Percentiles rank a stretch among this genome's conserved stretches.
phyloP scores from a whole-genome alignment of 1,140 invertebrate species.

The Schlechtendalia chinensis region DNA sequence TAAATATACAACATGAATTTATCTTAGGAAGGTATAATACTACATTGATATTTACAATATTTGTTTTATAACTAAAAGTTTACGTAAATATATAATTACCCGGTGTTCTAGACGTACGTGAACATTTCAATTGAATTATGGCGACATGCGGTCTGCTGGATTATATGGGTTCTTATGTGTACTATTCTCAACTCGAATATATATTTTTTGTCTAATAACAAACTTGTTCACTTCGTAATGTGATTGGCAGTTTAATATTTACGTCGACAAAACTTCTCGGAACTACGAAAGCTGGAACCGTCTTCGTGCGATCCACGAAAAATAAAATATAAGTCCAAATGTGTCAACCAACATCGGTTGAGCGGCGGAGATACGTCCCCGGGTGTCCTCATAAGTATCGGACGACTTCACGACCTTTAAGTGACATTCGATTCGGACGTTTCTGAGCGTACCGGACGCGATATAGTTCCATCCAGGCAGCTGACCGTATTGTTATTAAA shows the following conservation, averaged over 20 bases:
- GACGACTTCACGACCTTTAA: background rate
- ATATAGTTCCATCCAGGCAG: too few relatives aligned
- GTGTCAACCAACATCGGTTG: background rate
- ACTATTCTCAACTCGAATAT: background rate
- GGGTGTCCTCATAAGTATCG: background rate
- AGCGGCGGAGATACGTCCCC: background rate
- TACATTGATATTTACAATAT: too few relatives aligned
- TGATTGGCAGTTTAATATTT: slow-evolving; percentile 1
- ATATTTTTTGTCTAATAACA: background rate
- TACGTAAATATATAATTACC: background rate
- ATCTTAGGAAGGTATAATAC: too few relatives aligned
- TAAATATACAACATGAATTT: too few relatives aligned
- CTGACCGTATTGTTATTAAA: too few relatives aligned
- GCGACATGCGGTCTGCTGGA: background rate
- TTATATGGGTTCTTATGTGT: too few relatives aligned
- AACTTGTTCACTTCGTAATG: background rate
- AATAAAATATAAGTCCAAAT: slow-evolving; percentile 1
- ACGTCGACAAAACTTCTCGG: background rate
- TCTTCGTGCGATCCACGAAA: background rate
- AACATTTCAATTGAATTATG: background rate
- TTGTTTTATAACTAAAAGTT: too few relatives aligned
- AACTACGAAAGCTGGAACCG: background rate
- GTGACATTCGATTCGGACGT: slow-evolving; percentile 3
- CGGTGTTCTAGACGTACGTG: background rate
- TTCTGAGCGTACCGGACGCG: too few relatives aligned